phyloP scores from a whole-genome alignment of 2,113 vertebrate species.

The Pheucticus melanocephalus region DNA sequence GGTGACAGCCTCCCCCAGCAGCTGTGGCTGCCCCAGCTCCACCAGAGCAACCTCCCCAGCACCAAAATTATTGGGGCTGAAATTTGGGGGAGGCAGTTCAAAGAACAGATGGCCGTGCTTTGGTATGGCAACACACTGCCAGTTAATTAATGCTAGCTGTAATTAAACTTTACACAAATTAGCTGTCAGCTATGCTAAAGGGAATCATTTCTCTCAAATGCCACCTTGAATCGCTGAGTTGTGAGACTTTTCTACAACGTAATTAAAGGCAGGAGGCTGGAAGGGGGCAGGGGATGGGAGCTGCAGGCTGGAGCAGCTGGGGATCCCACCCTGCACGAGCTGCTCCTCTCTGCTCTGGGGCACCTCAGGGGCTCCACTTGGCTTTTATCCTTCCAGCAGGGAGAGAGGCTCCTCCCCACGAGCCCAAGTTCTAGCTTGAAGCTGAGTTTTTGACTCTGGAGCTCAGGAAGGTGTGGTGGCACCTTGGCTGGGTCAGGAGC shows the following conservation, averaged over 20 bases:
- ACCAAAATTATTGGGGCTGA: slow-evolving; percentile 44
- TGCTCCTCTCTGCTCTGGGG: not conserved
- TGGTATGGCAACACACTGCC: slow-evolving; percentile 76
- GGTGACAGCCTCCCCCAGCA: not conserved
- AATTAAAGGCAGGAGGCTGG: slow-evolving; percentile 68
- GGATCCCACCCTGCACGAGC: not conserved
- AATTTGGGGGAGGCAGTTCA: slow-evolving; percentile 44
- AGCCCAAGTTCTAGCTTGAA: not conserved
- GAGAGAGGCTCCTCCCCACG: not conserved
- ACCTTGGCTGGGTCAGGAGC: not conserved
- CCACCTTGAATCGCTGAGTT: slow-evolving; percentile 79
- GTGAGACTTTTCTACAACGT: slow-evolving; percentile 68
- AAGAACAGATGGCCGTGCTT: slow-evolving; percentile 78
- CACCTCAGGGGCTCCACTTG: not conserved
- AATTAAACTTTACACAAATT: slow-evolving; percentile 88
- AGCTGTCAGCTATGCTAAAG: slow-evolving; percentile 82
- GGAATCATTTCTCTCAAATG: slow-evolving; percentile 77
- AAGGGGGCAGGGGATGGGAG: not conserved
- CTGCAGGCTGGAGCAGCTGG: not conserved
- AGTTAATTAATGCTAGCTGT: slow-evolving; percentile 85
- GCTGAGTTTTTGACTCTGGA: not conserved
- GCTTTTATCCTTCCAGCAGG: not conserved
- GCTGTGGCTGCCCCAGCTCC: not conserved
- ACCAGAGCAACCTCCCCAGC: not conserved
- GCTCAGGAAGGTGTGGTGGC: not conserved